These are phyloP conservation scores for Synanceia verrucosa DNA, from an alignment of 2,797 vertebrate species.

Conservation along the genomic window DNA sequence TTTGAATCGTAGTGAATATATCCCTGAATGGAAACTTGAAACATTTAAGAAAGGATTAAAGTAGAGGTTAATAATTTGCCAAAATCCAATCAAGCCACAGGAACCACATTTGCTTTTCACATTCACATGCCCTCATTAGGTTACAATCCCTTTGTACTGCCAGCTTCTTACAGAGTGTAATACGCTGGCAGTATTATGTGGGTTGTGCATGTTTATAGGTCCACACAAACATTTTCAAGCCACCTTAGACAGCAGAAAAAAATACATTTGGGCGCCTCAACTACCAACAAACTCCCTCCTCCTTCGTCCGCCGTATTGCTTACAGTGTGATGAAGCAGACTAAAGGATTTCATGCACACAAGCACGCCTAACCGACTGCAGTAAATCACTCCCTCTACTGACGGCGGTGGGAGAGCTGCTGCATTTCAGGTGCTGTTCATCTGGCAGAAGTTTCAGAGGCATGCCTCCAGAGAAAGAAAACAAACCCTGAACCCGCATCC, in stretches of 20 bases:
- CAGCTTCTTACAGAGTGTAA: conserved; percentile 15
- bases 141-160: conserved; percentile 11
- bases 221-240: conserved; percentile 49
- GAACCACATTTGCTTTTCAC: conserved; percentile 17
- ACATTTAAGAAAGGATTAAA: not conserved
- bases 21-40: not conserved
- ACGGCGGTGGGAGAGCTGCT: conserved; percentile 44
- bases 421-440: conserved; percentile 80
- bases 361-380: conserved; percentile 18
- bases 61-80: not conserved
- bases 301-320: conserved; percentile 10
- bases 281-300: conserved; percentile 20
- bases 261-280: conserved; percentile 22
- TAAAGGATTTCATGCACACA: conserved; percentile 46
- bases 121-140: conserved; percentile 14
- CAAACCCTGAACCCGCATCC: conserved; percentile 79
- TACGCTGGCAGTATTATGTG: conserved; percentile 24
- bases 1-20: not conserved
- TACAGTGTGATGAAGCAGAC: conserved; percentile 46
- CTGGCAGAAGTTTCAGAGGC: conserved; percentile 79
- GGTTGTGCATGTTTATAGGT: conserved; percentile 49
- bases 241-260: conserved; percentile 29
- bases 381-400: conserved; percentile 72
- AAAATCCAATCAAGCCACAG: conserved; percentile 11
- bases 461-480: conserved; percentile 79